Evolutionary conservation across 1,140 invertebrate genomes (phyloP).

Genomic region (Lucilia cuprina): DNA sequence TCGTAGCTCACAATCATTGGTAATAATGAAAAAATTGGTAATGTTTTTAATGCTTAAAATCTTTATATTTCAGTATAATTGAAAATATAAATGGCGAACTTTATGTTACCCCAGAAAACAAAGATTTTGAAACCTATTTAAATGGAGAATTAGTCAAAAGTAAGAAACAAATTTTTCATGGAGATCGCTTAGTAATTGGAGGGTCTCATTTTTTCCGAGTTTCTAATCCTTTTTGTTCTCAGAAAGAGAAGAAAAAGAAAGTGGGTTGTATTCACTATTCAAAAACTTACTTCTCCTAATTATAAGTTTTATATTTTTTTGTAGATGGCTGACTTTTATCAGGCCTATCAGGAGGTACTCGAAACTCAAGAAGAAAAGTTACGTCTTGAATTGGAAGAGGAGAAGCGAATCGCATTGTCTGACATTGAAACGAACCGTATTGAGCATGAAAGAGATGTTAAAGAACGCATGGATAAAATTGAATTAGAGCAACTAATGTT

Average conservation of each 20-base stretch:
- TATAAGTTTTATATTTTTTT: slow-evolving; percentile 36
- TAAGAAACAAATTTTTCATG: slow-evolving; percentile 64
- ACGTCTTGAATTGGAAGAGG: slow-evolving; percentile 66
- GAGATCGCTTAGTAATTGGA: slow-evolving; percentile 72
- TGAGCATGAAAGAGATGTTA: slow-evolving; percentile 64
- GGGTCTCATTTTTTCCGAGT: slow-evolving; percentile 74
- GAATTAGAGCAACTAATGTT: slow-evolving; percentile 65
- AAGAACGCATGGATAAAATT: slow-evolving; percentile 63
- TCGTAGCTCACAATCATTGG: slow-evolving; percentile 74
- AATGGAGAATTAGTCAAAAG: slow-evolving; percentile 69
- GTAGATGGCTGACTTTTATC: slow-evolving; percentile 68
- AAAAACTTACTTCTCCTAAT: background rate
- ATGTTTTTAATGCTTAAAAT: slow-evolving; percentile 23
- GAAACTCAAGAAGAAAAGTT: slow-evolving; percentile 68
- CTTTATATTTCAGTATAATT: slow-evolving; percentile 44
- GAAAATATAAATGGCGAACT: slow-evolving; percentile 65
- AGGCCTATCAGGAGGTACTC: slow-evolving; percentile 71
- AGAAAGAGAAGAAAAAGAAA: slow-evolving; percentile 45
- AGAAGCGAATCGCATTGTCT: slow-evolving; percentile 64
- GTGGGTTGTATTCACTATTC: slow-evolving; percentile 40
- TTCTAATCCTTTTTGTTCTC: slow-evolving; percentile 63
- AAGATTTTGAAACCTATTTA: slow-evolving; percentile 70
- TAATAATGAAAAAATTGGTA: slow-evolving; percentile 55
- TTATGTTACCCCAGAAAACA: slow-evolving; percentile 63
- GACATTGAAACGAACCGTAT: slow-evolving; percentile 64